A percentile compares a stretch with the other conserved stretches of the same genome.
These are phyloP conservation scores for Lucilia cuprina DNA, from an alignment of 1,140 invertebrate species.

Conservation along the genomic window DNA sequence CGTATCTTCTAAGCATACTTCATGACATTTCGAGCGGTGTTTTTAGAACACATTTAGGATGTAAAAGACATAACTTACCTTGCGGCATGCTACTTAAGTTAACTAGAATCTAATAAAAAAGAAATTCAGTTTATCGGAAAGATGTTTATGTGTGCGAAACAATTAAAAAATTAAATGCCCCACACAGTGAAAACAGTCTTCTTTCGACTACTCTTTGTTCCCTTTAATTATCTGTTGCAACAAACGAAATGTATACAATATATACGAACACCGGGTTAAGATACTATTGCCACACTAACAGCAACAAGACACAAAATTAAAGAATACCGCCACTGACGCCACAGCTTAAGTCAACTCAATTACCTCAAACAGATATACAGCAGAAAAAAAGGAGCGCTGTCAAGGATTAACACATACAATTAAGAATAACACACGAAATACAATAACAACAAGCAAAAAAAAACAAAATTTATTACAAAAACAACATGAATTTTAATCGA, in stretches of 20 bases:
- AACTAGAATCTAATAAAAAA: constrained; percentile 30
- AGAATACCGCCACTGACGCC: constrained; percentile 38
- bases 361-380: constrained; percentile 9
- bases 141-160: constrained; percentile 18
- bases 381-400: constrained; percentile 13
- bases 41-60: too few species aligned
- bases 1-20: too few species aligned
- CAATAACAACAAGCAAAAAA: neutral
- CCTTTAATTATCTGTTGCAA: constrained; percentile 19
- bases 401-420: constrained; percentile 32
- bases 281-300: neutral
- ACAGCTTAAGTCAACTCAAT: constrained; percentile 41
- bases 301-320: neutral
- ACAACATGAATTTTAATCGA: neutral
- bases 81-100: constrained; percentile 25
- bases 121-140: neutral
- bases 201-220: neutral
- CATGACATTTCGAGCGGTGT: too few species aligned
- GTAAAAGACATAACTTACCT: neutral
- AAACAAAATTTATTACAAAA: neutral
- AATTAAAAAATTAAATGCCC: constrained; percentile 55
- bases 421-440: neutral
- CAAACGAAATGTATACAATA: constrained; percentile 16
- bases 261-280: constrained; percentile 11
- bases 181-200: constrained; percentile 49